A percentile compares a stretch with the other conserved stretches of the same genome.
Conservation (phyloP, 1,140 invertebrate species). For the Drosophila mojavensis region DNA sequence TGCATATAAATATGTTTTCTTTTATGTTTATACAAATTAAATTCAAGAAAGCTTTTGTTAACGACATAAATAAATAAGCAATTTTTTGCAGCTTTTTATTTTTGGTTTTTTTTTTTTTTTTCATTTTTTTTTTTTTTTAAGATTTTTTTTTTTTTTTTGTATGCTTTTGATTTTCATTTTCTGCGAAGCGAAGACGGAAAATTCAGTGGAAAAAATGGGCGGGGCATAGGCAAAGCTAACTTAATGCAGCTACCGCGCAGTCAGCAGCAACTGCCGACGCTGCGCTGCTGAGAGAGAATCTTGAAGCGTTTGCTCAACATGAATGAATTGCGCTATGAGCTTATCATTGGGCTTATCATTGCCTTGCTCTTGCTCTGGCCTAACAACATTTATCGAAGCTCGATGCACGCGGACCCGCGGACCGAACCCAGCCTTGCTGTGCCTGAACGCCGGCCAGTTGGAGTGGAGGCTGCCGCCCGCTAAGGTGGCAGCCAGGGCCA, state of each 20-base stretch:
- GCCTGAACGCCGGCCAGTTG: conserved; percentile 35
- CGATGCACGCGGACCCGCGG: conserved; percentile 19
- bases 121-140: conserved; percentile 35
- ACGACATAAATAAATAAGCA: conserved; percentile 68
- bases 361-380: conserved; percentile 5
- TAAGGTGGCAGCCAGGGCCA: conserved; percentile 62
- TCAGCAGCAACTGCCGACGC: conserved; percentile 42
- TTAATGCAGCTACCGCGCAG: conserved; percentile 76
- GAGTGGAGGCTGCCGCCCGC: conserved; percentile 31
- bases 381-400: conserved; percentile 3
- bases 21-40: conserved; percentile 70
- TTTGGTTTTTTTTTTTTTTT: conserved; percentile 15
- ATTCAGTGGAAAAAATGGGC: conserved; percentile 67
- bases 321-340: background rate
- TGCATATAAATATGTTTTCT: conserved; percentile 47
- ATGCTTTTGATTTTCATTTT: conserved; percentile 44
- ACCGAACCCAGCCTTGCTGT: conserved; percentile 33
- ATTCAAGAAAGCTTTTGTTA: conserved; percentile 79
- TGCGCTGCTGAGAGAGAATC: conserved; percentile 24
- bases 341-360: conserved; percentile 23
- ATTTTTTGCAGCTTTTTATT: conserved; percentile 24
- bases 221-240: conserved; percentile 43
- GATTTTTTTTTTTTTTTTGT: conserved; percentile 6
- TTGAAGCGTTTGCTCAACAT: conserved; percentile 28
- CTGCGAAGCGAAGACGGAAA: conserved; percentile 72